A percentile compares a stretch with the other conserved stretches of the same genome.
phyloP scores from a whole-genome alignment of 2,888 invertebrate genomes.

The Chorisops tibialis region DNA sequence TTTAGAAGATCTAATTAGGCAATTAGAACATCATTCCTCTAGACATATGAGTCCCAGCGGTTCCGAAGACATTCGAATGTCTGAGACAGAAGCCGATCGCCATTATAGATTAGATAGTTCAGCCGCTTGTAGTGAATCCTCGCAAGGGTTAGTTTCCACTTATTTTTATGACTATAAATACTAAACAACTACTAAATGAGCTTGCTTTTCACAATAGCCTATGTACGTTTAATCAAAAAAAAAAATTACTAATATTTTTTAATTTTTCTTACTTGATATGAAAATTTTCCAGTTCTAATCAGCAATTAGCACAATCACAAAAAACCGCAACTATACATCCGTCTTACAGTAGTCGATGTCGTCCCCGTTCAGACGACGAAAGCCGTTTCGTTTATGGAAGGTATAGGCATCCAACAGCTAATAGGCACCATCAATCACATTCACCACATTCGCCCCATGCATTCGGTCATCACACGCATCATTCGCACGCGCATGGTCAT shows the following conservation, averaged over 20 bases:
- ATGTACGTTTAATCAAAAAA: too few relatives aligned
- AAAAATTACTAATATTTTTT: not conserved
- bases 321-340: slow-evolving; percentile 55
- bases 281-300: slow-evolving; percentile 47
- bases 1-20: slow-evolving; percentile 85
- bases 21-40: slow-evolving; percentile 80
- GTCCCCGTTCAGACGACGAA: slow-evolving; percentile 65
- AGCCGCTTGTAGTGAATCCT: slow-evolving; percentile 68
- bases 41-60: slow-evolving; percentile 88
- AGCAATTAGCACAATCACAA: slow-evolving; percentile 54
- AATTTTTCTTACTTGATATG: not conserved
- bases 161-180: not conserved
- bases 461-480: slow-evolving; percentile 54
- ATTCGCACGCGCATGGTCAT: slow-evolving; percentile 53
- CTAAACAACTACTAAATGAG: not conserved
- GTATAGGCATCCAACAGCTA: slow-evolving; percentile 55
- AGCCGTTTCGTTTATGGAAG: slow-evolving; percentile 72
- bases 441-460: slow-evolving; percentile 56
- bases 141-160: slow-evolving; percentile 60
- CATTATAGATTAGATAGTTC: slow-evolving; percentile 81
- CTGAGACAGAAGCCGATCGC: slow-evolving; percentile 85
- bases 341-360: slow-evolving; percentile 58
- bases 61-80: slow-evolving; percentile 79
- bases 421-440: slow-evolving; percentile 53
- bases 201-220: too few relatives aligned